A percentile compares a stretch with the other conserved stretches of the same genome.
Conservation (phyloP, 2,113 vertebrate species). For the Tenebrosternarchus preto region DNA sequence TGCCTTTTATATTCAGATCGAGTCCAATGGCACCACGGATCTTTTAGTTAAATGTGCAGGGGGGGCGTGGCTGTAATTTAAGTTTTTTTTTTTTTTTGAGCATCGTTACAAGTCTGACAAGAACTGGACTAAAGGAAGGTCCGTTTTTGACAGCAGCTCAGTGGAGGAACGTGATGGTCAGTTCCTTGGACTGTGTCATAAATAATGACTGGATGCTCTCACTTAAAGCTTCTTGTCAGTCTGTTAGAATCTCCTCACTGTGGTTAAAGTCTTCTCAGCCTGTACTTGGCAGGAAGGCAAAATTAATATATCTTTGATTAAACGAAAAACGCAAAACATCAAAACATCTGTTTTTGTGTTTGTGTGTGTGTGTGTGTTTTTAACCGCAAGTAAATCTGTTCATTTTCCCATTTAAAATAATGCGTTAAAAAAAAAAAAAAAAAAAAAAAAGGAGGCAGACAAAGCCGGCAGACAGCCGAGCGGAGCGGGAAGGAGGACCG, state of each 20-base stretch:
- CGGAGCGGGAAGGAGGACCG: neutral
- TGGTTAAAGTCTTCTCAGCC: neutral
- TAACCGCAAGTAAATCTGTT: too few species aligned
- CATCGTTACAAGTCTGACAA: neutral
- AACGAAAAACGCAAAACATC: too few species aligned
- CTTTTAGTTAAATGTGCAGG: conserved; percentile 33
- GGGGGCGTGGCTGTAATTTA: too few species aligned
- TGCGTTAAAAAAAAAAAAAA: neutral
- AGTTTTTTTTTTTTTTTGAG: neutral
- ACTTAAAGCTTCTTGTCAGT: neutral
- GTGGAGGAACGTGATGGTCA: neutral
- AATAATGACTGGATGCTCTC: neutral
- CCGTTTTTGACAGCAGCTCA: neutral
- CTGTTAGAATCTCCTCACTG: neutral
- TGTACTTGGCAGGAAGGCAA: neutral
- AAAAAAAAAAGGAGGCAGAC: neutral
- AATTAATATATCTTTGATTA: neutral
- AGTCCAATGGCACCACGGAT: conserved; percentile 8
- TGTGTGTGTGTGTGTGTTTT: too few species aligned
- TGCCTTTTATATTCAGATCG: neutral
- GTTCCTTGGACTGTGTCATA: neutral
- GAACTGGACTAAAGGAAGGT: neutral
- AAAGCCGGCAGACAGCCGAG: neutral
- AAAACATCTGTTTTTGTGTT: too few species aligned
- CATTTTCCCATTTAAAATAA: too few species aligned